phyloP scores from a whole-genome alignment of 92 coral and sea anemone genomes.

The Parazoanthus swiftii region DNA sequence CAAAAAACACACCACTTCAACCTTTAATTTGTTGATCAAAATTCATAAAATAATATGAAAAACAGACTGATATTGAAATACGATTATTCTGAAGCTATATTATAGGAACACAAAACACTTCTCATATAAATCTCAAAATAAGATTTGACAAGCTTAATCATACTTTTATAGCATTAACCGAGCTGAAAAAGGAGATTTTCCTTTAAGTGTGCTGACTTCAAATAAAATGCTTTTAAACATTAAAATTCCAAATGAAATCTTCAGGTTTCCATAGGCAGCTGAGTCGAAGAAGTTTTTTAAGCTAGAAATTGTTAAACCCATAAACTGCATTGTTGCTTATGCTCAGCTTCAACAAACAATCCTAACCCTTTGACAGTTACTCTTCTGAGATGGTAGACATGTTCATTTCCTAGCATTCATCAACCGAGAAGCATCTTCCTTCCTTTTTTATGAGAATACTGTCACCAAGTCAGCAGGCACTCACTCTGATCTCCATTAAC shows the following conservation, averaged over 20 bases:
- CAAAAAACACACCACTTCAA: no score
- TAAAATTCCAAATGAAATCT: conserved; percentile 10
- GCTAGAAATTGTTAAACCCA: neutral
- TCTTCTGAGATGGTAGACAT: neutral
- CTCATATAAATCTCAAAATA: neutral
- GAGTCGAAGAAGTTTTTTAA: neutral
- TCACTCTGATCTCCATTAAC: neutral
- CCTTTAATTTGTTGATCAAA: no score
- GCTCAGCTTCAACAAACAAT: neutral
- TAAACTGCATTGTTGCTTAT: neutral
- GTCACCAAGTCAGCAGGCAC: neutral
- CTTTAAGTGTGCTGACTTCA: neutral
- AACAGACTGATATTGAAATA: no score
- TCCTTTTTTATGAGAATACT: neutral
- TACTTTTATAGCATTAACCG: neutral
- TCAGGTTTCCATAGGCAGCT: conserved; percentile 2
- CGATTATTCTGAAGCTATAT: neutral
- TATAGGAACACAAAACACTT: neutral
- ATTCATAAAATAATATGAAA: no score
- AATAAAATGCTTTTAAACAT: conserved; percentile 23
- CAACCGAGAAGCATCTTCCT: neutral
- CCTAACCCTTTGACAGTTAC: neutral
- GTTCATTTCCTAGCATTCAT: neutral
- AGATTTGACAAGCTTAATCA: neutral
- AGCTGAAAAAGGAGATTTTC: no score